Percentiles rank a stretch among this genome's conserved stretches.
These are phyloP conservation scores for Carlito syrichta DNA, from an alignment of 2,113 vertebrate genomes.

Conservation along the genomic window DNA sequence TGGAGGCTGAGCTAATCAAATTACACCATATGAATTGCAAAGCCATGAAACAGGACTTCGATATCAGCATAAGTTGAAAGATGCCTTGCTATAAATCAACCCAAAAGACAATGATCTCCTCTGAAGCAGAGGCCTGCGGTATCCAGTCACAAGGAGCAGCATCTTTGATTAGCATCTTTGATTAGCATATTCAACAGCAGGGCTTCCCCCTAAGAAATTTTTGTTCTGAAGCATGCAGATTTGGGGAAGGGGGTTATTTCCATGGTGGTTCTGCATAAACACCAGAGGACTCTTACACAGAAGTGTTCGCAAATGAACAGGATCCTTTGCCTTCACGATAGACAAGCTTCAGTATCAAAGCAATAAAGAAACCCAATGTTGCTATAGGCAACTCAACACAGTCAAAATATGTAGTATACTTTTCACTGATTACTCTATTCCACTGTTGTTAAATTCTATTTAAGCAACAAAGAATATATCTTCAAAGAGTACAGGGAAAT, in stretches of 20 bases:
- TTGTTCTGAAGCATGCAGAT: background rate
- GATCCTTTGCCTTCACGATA: background rate
- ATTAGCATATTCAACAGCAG: background rate
- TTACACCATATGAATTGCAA: background rate
- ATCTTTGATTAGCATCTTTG: background rate
- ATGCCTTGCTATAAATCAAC: background rate
- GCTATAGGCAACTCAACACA: background rate
- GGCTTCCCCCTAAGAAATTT: background rate
- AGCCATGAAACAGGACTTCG: background rate
- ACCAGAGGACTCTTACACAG: background rate
- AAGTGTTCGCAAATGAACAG: background rate
- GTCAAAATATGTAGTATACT: background rate
- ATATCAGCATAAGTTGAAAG: background rate
- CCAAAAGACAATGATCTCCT: background rate
- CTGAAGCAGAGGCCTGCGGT: background rate
- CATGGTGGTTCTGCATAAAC: background rate
- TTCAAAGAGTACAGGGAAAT: background rate
- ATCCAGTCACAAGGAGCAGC: background rate
- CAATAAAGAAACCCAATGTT: background rate
- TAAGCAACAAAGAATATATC: background rate
- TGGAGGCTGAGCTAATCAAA: background rate
- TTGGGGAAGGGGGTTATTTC: background rate
- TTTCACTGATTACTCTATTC: background rate
- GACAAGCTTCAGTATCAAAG: background rate
- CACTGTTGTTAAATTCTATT: background rate